Conservation (phyloP, 2,888 invertebrate species). For the Aspidiotus rigidus region DNA sequence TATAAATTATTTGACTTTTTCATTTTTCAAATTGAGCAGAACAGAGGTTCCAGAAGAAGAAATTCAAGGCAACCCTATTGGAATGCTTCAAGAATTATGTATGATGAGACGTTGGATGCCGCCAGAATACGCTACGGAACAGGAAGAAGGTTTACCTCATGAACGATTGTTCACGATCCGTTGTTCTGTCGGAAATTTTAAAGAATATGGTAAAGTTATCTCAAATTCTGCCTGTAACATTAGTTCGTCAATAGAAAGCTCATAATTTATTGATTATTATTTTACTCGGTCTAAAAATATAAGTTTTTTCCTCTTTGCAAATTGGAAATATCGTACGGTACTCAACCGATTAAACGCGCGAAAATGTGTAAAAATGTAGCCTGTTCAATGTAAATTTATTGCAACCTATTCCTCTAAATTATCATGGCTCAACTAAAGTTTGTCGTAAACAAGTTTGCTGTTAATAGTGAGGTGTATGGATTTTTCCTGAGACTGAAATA, state of each 20-base stretch:
- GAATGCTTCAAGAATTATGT: constrained; percentile 88
- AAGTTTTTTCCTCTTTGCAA: background rate
- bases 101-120: constrained; percentile 94
- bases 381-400: too few species aligned
- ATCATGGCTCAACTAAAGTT: too few species aligned
- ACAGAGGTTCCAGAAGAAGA: constrained; percentile 35
- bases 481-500: background rate
- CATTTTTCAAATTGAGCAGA: background rate
- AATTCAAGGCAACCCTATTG: constrained; percentile 80
- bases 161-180: constrained; percentile 88
- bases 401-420: too few species aligned
- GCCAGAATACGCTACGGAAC: constrained; percentile 82
- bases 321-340: too few species aligned
- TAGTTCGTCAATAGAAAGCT: background rate
- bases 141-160: constrained; percentile 82
- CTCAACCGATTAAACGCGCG: too few species aligned
- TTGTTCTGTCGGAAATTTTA: constrained; percentile 75
- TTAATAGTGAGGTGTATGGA: too few species aligned
- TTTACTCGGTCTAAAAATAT: background rate
- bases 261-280: background rate
- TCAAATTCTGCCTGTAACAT: background rate
- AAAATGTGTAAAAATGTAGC: too few species aligned
- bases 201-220: constrained; percentile 49
- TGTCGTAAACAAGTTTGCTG: too few species aligned
- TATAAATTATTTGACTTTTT: too few species aligned